These are phyloP conservation scores for Smithornis capensis DNA, from an alignment of 2,113 vertebrate species.

Conservation along the genomic window DNA sequence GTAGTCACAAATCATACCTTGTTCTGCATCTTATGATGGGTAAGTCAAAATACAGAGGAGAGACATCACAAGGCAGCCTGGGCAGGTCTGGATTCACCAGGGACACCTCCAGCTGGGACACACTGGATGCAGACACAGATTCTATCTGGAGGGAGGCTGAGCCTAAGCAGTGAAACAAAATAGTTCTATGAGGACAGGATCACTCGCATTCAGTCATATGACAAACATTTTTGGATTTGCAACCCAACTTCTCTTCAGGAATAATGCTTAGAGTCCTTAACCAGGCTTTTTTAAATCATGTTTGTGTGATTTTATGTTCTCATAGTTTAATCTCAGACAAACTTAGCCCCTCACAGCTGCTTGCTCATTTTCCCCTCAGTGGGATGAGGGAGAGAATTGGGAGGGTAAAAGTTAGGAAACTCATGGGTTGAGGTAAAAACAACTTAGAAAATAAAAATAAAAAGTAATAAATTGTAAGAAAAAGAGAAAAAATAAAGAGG, in stretches of 20 bases:
- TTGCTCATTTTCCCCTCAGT: accelerated
- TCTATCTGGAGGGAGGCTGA: neutral
- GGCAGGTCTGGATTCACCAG: slow-evolving; percentile 38
- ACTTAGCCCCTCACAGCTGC: neutral
- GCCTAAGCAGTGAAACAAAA: neutral
- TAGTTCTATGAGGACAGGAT: neutral
- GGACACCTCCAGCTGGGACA: slow-evolving; percentile 18
- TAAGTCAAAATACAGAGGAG: neutral
- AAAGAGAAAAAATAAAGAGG: neutral
- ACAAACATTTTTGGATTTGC: neutral
- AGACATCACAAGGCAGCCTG: slow-evolving; percentile 42
- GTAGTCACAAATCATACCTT: slow-evolving; percentile 3
- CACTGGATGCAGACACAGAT: neutral
- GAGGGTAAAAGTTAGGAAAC: neutral
- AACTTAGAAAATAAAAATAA: neutral
- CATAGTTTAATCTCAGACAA: neutral
- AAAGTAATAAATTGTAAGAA: neutral
- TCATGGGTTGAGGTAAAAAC: neutral
- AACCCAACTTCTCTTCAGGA: neutral
- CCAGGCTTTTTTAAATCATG: neutral
- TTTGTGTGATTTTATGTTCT: neutral
- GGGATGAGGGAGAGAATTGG: neutral
- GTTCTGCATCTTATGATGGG: slow-evolving; percentile 47
- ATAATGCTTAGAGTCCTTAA: neutral
- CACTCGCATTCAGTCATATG: neutral